Evolutionary conservation across 2,797 vertebrate species (phyloP).

Genomic region (Leptoclinus maculatus): DNA sequence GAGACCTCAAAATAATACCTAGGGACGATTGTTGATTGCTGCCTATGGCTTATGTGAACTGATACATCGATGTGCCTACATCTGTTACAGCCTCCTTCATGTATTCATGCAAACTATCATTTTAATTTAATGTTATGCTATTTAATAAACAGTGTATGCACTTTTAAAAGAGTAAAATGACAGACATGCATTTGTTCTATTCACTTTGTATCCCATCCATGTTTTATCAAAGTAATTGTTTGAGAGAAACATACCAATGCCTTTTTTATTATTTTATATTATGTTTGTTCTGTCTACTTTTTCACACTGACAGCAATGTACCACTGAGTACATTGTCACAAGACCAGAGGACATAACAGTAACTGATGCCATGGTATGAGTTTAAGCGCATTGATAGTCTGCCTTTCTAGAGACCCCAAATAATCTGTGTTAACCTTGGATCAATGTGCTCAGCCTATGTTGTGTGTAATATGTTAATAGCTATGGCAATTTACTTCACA

Average conservation of each 20-base stretch:
- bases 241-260: conserved; percentile 69
- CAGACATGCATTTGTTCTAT: conserved; percentile 75
- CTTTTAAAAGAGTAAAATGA: conserved; percentile 83
- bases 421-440: conserved; percentile 75
- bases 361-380: conserved; percentile 67
- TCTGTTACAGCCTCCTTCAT: conserved; percentile 91
- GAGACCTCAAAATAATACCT: conserved; percentile 64
- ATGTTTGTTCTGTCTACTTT: conserved; percentile 54
- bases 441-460: conserved; percentile 74
- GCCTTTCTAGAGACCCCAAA: conserved; percentile 79
- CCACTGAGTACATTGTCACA: conserved; percentile 72
- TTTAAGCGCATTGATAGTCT: conserved; percentile 66
- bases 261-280: conserved; percentile 66
- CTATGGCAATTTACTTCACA: conserved; percentile 73
- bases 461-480: conserved; percentile 76
- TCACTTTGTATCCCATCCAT: conserved; percentile 74
- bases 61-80: conserved; percentile 94
- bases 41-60: conserved; percentile 77
- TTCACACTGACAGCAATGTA: conserved; percentile 77
- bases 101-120: conserved; percentile 87
- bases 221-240: conserved; percentile 70
- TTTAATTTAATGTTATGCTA: conserved; percentile 94
- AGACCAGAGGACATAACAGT: conserved; percentile 68
- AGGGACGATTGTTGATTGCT: conserved; percentile 83
- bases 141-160: conserved; percentile 91